Base-by-base conservation (phyloP, 2,113 vertebrate species). In the Geothlypis trichas region DNA sequence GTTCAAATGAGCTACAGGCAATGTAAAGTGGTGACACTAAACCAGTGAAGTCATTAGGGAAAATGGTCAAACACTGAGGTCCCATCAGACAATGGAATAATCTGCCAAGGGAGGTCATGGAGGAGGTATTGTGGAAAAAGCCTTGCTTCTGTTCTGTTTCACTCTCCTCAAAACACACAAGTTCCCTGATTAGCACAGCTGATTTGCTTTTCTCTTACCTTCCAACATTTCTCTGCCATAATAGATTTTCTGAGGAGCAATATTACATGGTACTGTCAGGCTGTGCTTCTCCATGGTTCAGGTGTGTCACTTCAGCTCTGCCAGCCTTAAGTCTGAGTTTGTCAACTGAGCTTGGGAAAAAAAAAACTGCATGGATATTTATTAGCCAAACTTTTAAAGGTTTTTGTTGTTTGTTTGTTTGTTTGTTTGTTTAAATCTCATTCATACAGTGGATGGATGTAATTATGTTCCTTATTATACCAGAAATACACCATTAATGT, bases 1-100 rank as follows among this genome's bases (percentile, higher is more conserved):
- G 28, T 61, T 84, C 26, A 75, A 8, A 67, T 84, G 52, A 57
- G 47, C 61, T 89, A 69, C 69, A 75, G 37, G 31, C 54, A 51
- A 35, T 58, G 49, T 47, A 41, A 90, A 76, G 47, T 0, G 2
- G 14, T 71, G 73, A 39, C 37, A 46, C 15, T 46, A 31, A 86
- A 47, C 9, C 71, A 67, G 16, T 68, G 5, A 79, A 73, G 28
- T 59, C 61, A 17, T 81, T 17, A 71, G 78, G 39, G 65, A 63
- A 95, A 86, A 71, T 24, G 44, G 13, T 78, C 52, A 61, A 75
- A 95, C 86, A 94, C 95, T 97, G 96, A 96, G 95, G 96, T 97
- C 93, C 76, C 54, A 39, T 89, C 81, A 89, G 46, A 69, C 26
- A 81, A 54, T 80, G 42, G 91, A 97, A 96, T 96, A 89, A 75